Evolutionary conservation across 2,797 vertebrate species (phyloP).

Genomic region (Phoxinus dragarum): DNA sequence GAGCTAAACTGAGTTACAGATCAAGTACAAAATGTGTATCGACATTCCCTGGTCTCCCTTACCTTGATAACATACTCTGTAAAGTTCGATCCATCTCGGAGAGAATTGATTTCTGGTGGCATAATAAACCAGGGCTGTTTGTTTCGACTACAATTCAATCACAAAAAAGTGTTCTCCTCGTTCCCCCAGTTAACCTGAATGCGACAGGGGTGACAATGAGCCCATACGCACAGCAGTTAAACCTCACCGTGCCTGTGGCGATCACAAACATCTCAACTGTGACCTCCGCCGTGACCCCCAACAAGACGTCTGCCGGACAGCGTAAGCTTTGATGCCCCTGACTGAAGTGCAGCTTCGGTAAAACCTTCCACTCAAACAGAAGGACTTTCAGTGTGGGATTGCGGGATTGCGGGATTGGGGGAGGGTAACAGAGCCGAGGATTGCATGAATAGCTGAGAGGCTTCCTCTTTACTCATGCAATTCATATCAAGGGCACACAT

Average conservation of each 20-base stretch:
- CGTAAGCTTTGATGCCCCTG: constrained; percentile 14
- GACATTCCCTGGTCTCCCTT: neutral
- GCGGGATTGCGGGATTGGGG: constrained; percentile 19
- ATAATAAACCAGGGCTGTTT: neutral
- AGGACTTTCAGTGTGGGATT: constrained; percentile 6
- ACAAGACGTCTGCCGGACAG: neutral
- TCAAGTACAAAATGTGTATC: neutral
- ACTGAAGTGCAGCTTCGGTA: neutral
- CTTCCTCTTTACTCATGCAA: constrained; percentile 45
- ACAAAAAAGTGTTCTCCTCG: neutral
- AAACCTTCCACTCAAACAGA: neutral
- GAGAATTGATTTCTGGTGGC: constrained; percentile 9
- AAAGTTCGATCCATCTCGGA: neutral
- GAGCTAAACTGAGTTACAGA: neutral
- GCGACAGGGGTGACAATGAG: neutral
- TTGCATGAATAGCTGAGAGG: constrained; percentile 44
- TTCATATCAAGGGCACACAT: constrained; percentile 58
- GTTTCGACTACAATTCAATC: neutral
- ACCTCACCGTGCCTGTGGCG: neutral
- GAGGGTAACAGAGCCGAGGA: constrained; percentile 12
- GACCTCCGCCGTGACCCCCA: neutral
- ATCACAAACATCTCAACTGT: neutral
- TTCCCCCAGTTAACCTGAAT: neutral
- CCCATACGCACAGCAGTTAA: neutral
- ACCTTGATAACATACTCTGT: neutral